A percentile compares a stretch with the other conserved stretches of the same genome.
These are phyloP conservation scores for Octodon degus DNA, from an alignment of 2,113 vertebrate species.

Conservation along the genomic window DNA sequence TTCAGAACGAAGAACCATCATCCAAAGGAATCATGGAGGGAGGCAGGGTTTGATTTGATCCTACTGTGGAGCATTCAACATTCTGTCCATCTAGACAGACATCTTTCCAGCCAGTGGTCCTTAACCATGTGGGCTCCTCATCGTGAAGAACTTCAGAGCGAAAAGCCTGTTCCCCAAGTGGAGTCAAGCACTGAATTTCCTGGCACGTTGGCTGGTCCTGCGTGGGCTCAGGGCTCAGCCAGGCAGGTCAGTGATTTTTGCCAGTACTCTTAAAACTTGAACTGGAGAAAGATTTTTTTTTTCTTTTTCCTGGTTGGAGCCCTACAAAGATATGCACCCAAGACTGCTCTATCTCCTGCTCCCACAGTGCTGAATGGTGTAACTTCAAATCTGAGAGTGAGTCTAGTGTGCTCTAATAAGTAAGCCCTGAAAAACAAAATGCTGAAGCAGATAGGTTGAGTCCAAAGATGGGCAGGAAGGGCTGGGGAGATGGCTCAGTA, in stretches of 20 bases:
- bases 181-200: background rate
- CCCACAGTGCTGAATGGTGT: background rate
- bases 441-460: background rate
- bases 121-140: background rate
- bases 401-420: background rate
- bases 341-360: background rate
- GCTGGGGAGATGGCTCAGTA: too few relatives aligned
- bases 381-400: slow-evolving; percentile 32
- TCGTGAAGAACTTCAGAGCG: background rate
- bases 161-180: background rate
- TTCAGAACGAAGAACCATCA: background rate
- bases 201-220: background rate
- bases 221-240: background rate
- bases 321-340: background rate
- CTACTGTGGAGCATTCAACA: background rate
- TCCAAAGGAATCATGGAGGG: background rate
- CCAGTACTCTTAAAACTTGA: background rate
- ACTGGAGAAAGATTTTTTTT: background rate
- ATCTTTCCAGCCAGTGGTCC: background rate
- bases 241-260: background rate
- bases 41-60: background rate
- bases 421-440: background rate
- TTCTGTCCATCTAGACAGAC: slow-evolving; percentile 4
- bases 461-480: background rate
- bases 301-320: background rate